These are phyloP conservation scores for Odiellus spinosus DNA, from an alignment of 2,888 invertebrate species.

Conservation along the genomic window DNA sequence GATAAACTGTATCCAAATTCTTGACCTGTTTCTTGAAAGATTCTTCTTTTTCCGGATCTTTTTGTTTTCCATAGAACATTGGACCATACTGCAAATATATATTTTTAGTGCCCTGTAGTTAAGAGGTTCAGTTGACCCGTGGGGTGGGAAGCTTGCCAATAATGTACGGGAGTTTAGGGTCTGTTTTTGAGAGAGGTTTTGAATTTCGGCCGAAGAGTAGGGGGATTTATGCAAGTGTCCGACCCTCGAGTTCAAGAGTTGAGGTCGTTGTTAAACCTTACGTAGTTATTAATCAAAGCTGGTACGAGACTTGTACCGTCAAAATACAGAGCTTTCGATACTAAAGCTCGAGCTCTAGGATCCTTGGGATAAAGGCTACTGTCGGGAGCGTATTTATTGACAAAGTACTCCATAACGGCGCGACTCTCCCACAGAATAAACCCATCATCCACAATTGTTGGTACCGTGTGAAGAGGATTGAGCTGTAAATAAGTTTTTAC, in stretches of 20 bases:
- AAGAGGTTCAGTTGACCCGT: too few species aligned
- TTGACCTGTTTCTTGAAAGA: conserved; percentile 50
- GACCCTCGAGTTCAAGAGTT: too few species aligned
- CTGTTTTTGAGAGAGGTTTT: too few species aligned
- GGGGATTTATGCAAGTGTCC: too few species aligned
- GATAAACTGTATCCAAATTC: conserved; percentile 47
- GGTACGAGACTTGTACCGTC: not conserved
- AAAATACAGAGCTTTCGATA: conserved; percentile 41
- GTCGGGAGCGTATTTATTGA: conserved; percentile 60
- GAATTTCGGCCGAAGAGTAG: too few species aligned
- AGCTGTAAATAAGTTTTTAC: conserved; percentile 19
- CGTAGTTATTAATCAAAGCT: conserved; percentile 5
- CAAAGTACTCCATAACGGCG: conserved; percentile 59
- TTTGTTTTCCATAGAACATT: not conserved
- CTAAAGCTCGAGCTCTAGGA: conserved; percentile 47
- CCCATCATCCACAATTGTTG: conserved; percentile 63
- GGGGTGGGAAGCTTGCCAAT: too few species aligned
- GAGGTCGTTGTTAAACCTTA: too few species aligned
- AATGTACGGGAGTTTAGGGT: too few species aligned
- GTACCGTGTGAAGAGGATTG: conserved; percentile 54
- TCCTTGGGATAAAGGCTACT: conserved; percentile 54
- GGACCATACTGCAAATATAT: not conserved
- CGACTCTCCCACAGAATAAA: conserved; percentile 55
- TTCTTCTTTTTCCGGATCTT: conserved; percentile 30
- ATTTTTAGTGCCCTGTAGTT: too few species aligned